These are phyloP conservation scores for Drosophila austrosaltans DNA, from an alignment of 2,888 invertebrate genomes.

Conservation along the genomic window DNA sequence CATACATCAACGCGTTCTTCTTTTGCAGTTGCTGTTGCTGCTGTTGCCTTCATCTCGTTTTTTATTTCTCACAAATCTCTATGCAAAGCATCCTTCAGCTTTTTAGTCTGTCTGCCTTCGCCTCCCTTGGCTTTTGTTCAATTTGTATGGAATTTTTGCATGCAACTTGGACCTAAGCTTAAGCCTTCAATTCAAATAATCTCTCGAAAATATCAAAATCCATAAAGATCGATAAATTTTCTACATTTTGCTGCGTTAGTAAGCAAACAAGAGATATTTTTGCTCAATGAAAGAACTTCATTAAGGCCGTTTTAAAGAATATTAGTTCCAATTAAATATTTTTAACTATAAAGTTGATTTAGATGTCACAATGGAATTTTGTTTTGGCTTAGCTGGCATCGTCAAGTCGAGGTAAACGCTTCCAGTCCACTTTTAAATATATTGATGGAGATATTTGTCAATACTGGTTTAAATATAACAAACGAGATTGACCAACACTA, in stretches of 20 bases:
- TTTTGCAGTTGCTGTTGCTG: neutral
- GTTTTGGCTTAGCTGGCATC: no score
- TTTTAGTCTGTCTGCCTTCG: slow-evolving; percentile 40
- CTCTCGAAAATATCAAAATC: neutral
- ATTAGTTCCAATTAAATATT: no score
- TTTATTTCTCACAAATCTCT: slow-evolving; percentile 62
- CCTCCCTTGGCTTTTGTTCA: slow-evolving; percentile 17
- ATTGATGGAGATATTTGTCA: no score
- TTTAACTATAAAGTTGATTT: no score
- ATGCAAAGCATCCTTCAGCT: slow-evolving; percentile 53
- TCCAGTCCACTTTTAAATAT: no score
- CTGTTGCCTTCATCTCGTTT: slow-evolving; percentile 26
- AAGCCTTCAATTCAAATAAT: neutral
- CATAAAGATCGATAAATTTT: neutral
- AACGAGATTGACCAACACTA: no score
- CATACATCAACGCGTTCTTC: slow-evolving; percentile 74
- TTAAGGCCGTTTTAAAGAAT: neutral
- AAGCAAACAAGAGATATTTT: neutral
- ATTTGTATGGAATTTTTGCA: neutral
- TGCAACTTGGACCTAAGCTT: slow-evolving; percentile 9
- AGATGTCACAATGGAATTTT: no score
- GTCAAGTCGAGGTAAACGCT: no score
- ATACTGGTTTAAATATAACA: no score
- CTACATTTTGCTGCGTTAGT: neutral
- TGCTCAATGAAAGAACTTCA: neutral